Base-by-base conservation (phyloP, 2,113 vertebrate species). In the Phalacrocorax pelagicus region DNA sequence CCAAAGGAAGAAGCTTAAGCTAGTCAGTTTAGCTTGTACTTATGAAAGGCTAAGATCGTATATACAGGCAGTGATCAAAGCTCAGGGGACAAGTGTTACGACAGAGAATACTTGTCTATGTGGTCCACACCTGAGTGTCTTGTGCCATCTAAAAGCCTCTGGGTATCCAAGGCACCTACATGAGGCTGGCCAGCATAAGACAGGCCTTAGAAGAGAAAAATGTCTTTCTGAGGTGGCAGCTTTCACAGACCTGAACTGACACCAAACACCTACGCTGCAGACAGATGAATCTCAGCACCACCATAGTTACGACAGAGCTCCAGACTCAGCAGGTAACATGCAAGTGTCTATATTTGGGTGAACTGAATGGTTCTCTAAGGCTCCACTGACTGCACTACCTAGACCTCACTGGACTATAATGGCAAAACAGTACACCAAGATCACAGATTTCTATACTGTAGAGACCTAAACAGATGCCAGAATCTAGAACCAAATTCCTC, bases 251-350 rank as follows among this genome's bases (percentile, higher is more conserved):
- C 10, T 66, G 34, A 92, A 77, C 15, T 15, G n/a, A 46, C 27
- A 86, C 16, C 66, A 49, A 88, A 52, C 30, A 80, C 14, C 16
- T 40, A 16, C 5, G 5, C 4, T 14, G 40, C 3, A 59, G 49
- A 49, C 12, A 65, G n/a, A 67, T 10, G 27, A 65, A 80, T n/a
- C 34, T 47, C 14, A 72, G 44, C 74, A 78, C 34, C 21, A 27
- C 2, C 1, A 1, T 12, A 77, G 65, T 32, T 74, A 47, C 0
- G 30, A 62, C 0, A 0, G 63, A 36, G 34, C 42, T 90, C 46
- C 54, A 85, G 36, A 54, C 38, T 52, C 49, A 57, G n/a, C 6
- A 57, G 34, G n/a, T 69, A 69, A 88, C 10, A 27, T 0, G 0
- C 8, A 51, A n/a, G 46, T 49, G 21, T 21, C 51, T 47, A 13